Evolutionary conservation across 2,888 invertebrate species (phyloP), one percentile per base, ranked within the genome.

Genomic region (Lymantria monacha): DNA sequence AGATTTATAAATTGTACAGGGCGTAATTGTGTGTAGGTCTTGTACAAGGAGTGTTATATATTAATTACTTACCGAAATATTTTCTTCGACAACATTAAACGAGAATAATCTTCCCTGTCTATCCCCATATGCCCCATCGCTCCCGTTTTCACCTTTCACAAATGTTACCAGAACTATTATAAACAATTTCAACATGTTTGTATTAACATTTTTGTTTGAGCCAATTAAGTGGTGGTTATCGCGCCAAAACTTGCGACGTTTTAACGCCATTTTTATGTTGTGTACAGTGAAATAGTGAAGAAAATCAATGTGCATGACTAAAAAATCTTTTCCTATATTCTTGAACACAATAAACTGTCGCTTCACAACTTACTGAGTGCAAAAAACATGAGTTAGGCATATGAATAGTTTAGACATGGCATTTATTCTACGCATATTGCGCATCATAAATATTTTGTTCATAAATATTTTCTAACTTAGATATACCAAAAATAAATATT

Each of bases 31-130:
- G n/a, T n/a, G n/a, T n/a, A n/a, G n/a, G n/a, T n/a, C n/a, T n/a
- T n/a, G n/a, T n/a, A n/a, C n/a, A n/a, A n/a, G n/a, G n/a, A n/a
- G n/a, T 22, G 22, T 22, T 22, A 14, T 33, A 33, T 33, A 33
- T 5, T 33, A 33, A 33, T 10, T 2, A 92, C 93, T 92, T 70
- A 94, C 94, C 50, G 77, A 80, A 43, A 94, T 85, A 59, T 93
- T 91, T 11, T 92, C 88, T 11, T 92, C 83, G 0, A 71, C 45
- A 0, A 92, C 86, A 63, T 94, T 88, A 62, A 94, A 94, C 1
- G 92, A 87, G 46, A 94, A 79, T 41, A 94, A 81, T 57, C 90
- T 88, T 2, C 87, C 69, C 46, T 81, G 74, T 46, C 85, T 72
- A 7, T 62, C 48, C 3, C 55, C 57, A 49, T 41, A 44, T 30